Evolutionary conservation across 2,888 invertebrate genomes (phyloP).

Genomic region (Tetranychus truncatus): DNA sequence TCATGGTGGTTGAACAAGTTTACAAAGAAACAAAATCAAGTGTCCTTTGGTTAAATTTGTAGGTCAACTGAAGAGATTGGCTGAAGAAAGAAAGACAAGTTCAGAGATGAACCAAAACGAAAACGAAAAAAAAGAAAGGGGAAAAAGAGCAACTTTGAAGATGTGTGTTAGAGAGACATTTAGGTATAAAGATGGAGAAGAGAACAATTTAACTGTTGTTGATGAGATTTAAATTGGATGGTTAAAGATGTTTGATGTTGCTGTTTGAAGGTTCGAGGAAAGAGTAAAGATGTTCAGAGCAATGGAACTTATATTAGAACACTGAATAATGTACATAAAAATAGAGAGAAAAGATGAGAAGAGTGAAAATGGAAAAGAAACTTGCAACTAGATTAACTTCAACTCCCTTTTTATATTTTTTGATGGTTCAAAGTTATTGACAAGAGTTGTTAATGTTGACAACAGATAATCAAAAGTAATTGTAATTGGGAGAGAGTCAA

Average conservation of each 20-base stretch:
- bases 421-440: background rate
- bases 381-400: background rate
- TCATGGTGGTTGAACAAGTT: background rate
- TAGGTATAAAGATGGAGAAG: background rate
- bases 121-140: background rate
- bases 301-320: background rate
- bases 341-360: background rate
- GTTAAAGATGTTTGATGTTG: no score
- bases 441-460: background rate
- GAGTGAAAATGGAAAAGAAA: background rate
- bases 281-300: background rate
- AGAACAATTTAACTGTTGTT: background rate
- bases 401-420: background rate
- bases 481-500: background rate
- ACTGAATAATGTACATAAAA: background rate
- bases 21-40: background rate
- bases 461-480: background rate
- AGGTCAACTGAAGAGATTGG: background rate
- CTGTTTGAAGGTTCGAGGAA: background rate
- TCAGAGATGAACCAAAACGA: background rate
- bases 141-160: no score
- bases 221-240: no score
- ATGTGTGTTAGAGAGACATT: no score
- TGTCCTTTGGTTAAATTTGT: background rate
- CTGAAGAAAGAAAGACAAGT: background rate